Conservation (phyloP, 2,113 vertebrate species). For the Tyrannus savana region DNA sequence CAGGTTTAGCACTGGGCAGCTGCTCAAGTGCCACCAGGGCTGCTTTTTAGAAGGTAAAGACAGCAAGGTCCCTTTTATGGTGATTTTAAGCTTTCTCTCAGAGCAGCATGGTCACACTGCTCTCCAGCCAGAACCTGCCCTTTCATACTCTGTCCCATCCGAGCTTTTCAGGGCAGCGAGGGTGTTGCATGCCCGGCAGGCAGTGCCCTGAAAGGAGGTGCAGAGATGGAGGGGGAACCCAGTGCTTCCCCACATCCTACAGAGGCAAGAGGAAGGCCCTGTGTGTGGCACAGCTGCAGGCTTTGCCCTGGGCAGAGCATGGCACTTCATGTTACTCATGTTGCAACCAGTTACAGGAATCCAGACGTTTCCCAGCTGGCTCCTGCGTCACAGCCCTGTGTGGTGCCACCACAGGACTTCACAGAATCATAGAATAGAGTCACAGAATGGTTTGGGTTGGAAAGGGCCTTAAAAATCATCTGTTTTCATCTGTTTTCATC, state of each 20-base stretch:
- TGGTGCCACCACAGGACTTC: neutral
- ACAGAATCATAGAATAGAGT: neutral
- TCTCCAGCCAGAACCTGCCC: neutral
- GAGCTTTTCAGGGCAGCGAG: rapidly evolving
- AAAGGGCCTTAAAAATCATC: neutral
- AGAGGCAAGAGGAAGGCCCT: neutral
- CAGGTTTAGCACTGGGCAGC: neutral
- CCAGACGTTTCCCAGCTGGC: rapidly evolving
- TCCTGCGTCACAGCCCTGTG: rapidly evolving
- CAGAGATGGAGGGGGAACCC: rapidly evolving
- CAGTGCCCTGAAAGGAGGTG: neutral
- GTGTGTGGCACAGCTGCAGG: neutral
- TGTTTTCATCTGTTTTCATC: neutral
- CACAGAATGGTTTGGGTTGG: neutral
- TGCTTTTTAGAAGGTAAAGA: neutral
- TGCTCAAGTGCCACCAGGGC: neutral
- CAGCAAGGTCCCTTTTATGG: neutral
- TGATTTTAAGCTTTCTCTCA: neutral
- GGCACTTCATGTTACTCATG: rapidly evolving
- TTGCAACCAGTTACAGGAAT: neutral
- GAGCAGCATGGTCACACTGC: neutral
- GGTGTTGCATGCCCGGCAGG: neutral
- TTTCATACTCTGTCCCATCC: neutral
- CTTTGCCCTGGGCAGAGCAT: neutral
- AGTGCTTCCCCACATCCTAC: rapidly evolving